Percentiles rank a stretch among this genome's conserved stretches.
Evolutionary conservation across 2,888 invertebrate species (phyloP).

Genomic region (Itoplectis maculator): DNA sequence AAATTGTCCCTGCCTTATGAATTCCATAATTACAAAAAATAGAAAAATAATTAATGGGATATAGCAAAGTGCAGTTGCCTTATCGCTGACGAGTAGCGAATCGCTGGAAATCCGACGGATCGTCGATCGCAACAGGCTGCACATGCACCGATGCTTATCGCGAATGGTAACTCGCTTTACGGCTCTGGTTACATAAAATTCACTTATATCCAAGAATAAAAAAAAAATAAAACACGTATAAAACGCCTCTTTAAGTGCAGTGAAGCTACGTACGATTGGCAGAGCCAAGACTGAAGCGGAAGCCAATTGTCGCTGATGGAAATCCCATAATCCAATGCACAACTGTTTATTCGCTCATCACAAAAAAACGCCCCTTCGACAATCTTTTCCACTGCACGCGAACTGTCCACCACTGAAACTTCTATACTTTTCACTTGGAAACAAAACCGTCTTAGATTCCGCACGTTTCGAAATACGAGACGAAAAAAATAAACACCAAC

Average conservation of each 20-base stretch:
- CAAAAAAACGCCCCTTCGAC: neutral
- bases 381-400: constrained; percentile 12
- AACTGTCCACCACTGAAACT: constrained; percentile 1
- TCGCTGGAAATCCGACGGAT: constrained; percentile 28
- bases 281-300: neutral
- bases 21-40: neutral
- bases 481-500: constrained; percentile 12
- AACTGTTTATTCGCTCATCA: neutral
- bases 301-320: neutral
- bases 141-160: constrained; percentile 24
- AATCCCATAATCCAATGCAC: constrained; percentile 23
- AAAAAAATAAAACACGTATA: neutral
- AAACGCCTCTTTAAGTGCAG: neutral
- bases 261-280: constrained; percentile 27
- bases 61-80: neutral
- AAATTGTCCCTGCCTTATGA: too few species aligned
- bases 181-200: constrained; percentile 26
- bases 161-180: constrained; percentile 22
- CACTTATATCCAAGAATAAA: neutral
- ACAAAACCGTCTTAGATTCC: neutral
- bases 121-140: constrained; percentile 23
- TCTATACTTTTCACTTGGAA: too few species aligned
- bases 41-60: too few species aligned
- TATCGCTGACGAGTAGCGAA: constrained; percentile 8
- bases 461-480: neutral